Evolutionary conservation across 2,797 vertebrate species (phyloP).

Genomic region (Erethizon dorsatum): DNA sequence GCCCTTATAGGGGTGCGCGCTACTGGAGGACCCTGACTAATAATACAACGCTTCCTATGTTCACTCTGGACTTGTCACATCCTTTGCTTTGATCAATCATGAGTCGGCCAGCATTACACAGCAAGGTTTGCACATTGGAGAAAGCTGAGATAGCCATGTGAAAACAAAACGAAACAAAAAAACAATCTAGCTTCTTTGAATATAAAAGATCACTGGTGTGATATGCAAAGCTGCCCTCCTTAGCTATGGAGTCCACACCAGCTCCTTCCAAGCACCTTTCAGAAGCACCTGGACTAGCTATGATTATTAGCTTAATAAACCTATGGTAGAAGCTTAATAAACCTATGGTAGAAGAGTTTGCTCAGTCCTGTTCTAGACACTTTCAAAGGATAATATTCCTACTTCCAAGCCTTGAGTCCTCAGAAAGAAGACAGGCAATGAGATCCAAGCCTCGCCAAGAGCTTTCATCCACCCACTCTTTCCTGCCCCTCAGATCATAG

Average conservation of each 20-base stretch:
- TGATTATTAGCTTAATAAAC: background rate
- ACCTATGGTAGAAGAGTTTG: background rate
- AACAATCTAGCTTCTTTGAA: background rate
- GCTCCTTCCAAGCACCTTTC: background rate
- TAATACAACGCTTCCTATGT: background rate
- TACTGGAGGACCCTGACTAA: background rate
- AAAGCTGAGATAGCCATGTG: background rate
- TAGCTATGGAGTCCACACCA: background rate
- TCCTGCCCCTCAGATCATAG: background rate
- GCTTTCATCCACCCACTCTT: background rate
- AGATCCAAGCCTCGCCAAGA: background rate
- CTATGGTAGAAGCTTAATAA: background rate
- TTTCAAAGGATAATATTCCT: background rate
- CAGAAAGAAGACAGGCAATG: background rate
- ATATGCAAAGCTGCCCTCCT: too few species aligned
- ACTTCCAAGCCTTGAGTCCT: background rate
- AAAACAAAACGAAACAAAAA: background rate
- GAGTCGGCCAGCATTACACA: background rate
- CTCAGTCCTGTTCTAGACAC: background rate
- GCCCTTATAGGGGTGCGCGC: background rate
- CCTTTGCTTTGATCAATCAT: background rate
- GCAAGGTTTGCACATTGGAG: background rate
- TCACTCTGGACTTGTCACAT: background rate
- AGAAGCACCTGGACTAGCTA: background rate
- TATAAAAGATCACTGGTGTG: background rate